Conservation (phyloP, 2,888 invertebrate genomes). For the Himalopsyche japonica region DNA sequence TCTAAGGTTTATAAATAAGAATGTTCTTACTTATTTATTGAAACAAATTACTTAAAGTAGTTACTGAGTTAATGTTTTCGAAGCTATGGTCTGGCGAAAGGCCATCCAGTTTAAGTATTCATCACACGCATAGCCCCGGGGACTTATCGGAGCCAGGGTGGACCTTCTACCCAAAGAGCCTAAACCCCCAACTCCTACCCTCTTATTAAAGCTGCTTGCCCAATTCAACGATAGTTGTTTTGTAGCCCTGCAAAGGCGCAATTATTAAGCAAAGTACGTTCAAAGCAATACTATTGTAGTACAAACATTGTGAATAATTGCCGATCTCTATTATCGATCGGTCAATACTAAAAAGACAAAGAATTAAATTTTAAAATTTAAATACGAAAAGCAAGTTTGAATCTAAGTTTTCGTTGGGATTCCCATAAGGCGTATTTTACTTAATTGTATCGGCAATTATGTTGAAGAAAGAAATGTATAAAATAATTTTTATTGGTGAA, state of each 20-base stretch:
- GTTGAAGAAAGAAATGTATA: too few relatives aligned
- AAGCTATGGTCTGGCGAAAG: neutral
- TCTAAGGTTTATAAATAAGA: too few relatives aligned
- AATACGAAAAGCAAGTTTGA: too few relatives aligned
- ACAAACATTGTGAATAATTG: too few relatives aligned
- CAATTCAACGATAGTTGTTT: neutral
- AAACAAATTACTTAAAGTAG: neutral
- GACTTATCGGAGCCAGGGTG: constrained; percentile 21
- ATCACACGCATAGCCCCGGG: constrained; percentile 26
- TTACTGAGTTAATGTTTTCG: neutral
- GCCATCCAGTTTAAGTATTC: constrained; percentile 26
- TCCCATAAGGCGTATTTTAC: too few relatives aligned
- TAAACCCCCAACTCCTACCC: neutral
- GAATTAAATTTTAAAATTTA: too few relatives aligned
- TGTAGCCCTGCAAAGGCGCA: neutral
- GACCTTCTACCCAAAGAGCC: neutral
- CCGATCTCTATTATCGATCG: too few relatives aligned
- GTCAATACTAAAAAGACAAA: too few relatives aligned
- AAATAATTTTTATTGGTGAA: too few relatives aligned
- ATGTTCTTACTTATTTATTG: neutral
- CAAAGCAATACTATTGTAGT: too few relatives aligned
- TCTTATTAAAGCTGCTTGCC: neutral
- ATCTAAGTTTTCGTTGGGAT: too few relatives aligned
- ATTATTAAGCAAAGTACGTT: neutral
- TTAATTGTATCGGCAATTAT: too few relatives aligned